These are phyloP conservation scores for Puffinus mauretanicus DNA, from an alignment of 2,113 vertebrate genomes.

Conservation along the genomic window DNA sequence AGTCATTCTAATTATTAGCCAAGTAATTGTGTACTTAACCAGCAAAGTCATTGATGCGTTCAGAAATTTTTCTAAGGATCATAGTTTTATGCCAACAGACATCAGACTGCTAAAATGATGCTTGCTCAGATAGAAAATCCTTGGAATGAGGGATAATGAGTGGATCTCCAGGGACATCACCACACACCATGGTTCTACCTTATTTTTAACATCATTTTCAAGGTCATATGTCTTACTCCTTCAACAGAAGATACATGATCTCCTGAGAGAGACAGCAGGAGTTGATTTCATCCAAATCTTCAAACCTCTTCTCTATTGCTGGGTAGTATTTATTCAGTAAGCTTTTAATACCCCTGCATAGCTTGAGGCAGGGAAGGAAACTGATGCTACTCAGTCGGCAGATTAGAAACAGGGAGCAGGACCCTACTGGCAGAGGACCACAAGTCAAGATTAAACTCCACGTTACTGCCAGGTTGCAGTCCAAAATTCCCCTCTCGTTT, in stretches of 20 bases:
- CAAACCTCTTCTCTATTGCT: constrained; percentile 31
- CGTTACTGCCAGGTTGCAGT: not conserved
- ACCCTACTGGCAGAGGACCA: not conserved
- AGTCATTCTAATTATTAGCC: not conserved
- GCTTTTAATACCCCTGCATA: not conserved
- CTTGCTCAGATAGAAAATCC: not conserved
- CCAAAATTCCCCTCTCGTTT: not conserved
- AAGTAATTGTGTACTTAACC: not conserved
- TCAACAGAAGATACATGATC: constrained; percentile 30
- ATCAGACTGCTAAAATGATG: not conserved
- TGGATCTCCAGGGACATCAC: not conserved
- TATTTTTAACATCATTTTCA: not conserved
- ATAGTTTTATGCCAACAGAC: not conserved
- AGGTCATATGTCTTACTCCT: not conserved
- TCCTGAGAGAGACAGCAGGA: constrained; percentile 22
- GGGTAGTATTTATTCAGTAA: constrained; percentile 13
- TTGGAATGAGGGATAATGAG: not conserved
- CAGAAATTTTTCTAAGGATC: not conserved
- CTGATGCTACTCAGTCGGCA: not conserved
- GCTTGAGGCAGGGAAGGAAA: not conserved
- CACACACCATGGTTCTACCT: not conserved
- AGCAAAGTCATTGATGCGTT: not conserved
- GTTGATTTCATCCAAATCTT: constrained; percentile 52
- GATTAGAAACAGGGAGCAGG: not conserved
- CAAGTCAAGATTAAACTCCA: not conserved